phyloP scores from a whole-genome alignment of 2,113 vertebrate species.

The Enhydra lutris region DNA sequence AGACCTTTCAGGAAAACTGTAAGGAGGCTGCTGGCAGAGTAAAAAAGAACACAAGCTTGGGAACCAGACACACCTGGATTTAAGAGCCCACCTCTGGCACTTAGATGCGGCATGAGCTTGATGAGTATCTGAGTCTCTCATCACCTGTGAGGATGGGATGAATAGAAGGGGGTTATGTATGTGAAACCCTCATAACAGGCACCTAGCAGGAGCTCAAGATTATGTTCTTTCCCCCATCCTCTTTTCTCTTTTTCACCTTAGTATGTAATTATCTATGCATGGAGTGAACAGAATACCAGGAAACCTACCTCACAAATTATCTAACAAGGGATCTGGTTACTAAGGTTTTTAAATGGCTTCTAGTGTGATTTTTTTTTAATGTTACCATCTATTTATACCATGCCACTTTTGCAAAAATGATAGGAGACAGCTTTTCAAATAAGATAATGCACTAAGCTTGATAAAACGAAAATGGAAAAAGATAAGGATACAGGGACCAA shows the following conservation, averaged over 20 bases:
- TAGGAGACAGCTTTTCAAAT: slow-evolving; percentile 24
- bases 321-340: not conserved
- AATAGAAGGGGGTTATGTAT: not conserved
- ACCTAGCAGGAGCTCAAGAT: not conserved
- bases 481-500: not conserved
- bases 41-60: not conserved
- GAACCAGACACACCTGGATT: not conserved
- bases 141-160: not conserved
- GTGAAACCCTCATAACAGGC: not conserved
- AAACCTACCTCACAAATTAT: slow-evolving; percentile 23
- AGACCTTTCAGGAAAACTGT: not conserved
- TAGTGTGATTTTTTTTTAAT: not conserved
- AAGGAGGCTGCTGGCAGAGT: not conserved
- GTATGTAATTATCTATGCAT: not conserved
- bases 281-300: not conserved
- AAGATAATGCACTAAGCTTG: not conserved
- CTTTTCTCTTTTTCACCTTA: not conserved
- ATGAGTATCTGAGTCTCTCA: not conserved
- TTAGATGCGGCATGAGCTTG: not conserved
- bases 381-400: not conserved
- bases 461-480: not conserved
- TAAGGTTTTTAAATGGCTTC: slow-evolving; percentile 7
- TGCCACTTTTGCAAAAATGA: not conserved
- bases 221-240: not conserved
- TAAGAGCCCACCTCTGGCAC: not conserved